Base-by-base conservation (phyloP, 2,113 vertebrate genomes). In the Eudyptes chrysolophus region DNA sequence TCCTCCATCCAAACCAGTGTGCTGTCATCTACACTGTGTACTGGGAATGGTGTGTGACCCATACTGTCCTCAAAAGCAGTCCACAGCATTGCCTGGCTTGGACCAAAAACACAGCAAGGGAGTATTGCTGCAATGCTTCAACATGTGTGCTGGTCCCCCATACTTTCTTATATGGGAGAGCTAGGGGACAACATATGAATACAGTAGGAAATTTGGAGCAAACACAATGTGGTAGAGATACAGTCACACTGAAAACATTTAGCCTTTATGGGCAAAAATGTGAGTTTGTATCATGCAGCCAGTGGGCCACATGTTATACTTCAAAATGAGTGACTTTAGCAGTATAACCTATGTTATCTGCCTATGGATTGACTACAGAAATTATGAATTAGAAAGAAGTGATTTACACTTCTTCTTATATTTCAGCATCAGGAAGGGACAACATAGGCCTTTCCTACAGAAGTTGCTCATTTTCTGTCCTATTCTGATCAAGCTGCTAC, bases 401-500 rank as follows among this genome's bases (percentile, higher is more conserved):
- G 2, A 36, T 57, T 48, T 42, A n/a, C 2, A n/a, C 15, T 14
- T 91, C 15, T 14, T 91, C 25, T 57, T 30, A 19, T 20, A 26
- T 54, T 80, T 42, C 27, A 62, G 3, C 3, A 34, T 40, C 44
- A 65, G 7, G 13, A 90, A 87, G 22, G 6, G 16, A 51, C 14
- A 51, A 36, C 5, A 54, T 5, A 69, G 8, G 12, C 5, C 3
- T 60, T 87, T 70, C 20, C 29, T 78, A 29, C 4, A 61, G 25
- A 84, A n/a, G 1, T 1, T 77, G 15, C 3, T 77, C 1, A 27
- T 40, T 69, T 82, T 79, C 5, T 2, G 4, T 38, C 8, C 7
- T 79, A 11, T 61, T 85, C 40, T 75, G 32, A 48, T 75, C 22
- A 78, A 62, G 5, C 1, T 61, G 13, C 7, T 70, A 19, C 20